These are phyloP conservation scores for Perizoma flavofasciatum DNA, from an alignment of 2,888 invertebrate genomes.

Conservation along the genomic window DNA sequence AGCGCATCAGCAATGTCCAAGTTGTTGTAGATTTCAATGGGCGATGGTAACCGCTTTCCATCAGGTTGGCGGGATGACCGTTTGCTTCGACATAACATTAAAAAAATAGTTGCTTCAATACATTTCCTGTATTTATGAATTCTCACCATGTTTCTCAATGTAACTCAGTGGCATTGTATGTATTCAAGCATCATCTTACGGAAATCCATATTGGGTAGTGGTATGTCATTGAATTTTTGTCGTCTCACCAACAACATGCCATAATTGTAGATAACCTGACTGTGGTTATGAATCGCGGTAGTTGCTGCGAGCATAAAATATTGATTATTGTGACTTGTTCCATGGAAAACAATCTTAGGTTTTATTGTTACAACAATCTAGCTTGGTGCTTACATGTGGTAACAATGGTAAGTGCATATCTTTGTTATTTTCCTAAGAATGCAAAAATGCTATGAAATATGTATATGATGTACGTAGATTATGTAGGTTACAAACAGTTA, in stretches of 20 bases:
- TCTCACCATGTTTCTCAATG: constrained; percentile 29
- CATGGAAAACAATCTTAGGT: constrained; percentile 23
- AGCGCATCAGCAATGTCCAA: no score
- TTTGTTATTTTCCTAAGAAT: constrained; percentile 1
- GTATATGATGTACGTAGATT: background rate
- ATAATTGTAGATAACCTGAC: constrained; percentile 31
- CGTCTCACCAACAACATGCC: constrained; percentile 35
- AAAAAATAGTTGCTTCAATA: background rate
- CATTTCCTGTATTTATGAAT: constrained; percentile 20
- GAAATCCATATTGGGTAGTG: constrained; percentile 39
- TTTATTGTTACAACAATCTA: constrained; percentile 17
- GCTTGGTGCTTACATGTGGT: background rate
- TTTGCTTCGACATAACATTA: no score
- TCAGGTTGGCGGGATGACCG: no score
- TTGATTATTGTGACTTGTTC: constrained; percentile 26
- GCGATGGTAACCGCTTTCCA: no score
- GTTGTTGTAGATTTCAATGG: no score
- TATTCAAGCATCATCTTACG: constrained; percentile 32
- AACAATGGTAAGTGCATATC: constrained; percentile 14
- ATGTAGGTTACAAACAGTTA: background rate
- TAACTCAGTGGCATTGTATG: constrained; percentile 26
- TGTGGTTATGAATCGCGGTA: constrained; percentile 13
- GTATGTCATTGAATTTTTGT: constrained; percentile 36
- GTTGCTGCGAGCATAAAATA: constrained; percentile 23
- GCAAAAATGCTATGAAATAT: constrained; percentile 4